Base-by-base conservation (phyloP, 2,888 invertebrate genomes). In the Drosophila peninsularis region DNA sequence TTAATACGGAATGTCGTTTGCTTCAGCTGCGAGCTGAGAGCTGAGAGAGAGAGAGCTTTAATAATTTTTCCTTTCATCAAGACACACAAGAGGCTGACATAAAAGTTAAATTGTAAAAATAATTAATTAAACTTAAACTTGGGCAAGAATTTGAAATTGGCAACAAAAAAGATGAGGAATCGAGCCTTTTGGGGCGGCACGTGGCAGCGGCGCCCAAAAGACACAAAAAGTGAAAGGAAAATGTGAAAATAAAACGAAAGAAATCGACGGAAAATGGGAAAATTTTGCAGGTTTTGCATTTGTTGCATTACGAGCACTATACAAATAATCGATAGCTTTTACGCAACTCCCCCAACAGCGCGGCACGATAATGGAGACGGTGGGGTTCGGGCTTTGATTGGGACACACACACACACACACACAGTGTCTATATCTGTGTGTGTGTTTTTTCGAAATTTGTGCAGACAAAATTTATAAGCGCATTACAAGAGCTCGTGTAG, bases 391-490 rank as follows among this genome's bases (percentile, higher is more conserved):
- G 5, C 30, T 30, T 30, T 30, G 30, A 30, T 30, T 30, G 30
- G 30, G 30, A 10, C 17, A 39, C 39, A 39, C 24, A 27, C 45
- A 44, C 44, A 39, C 24, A 27, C 24, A 44, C 44, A 14, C n/a
- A 7, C 52, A 11, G 14, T 36, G 0, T 50, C 5, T n/a, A 24
- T 27, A 0, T 30, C 4, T 27, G 27, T 27, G 37, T 36, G 27
- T 53, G 53, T 27, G 52, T 42, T 45, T 14, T 53, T 52, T 52
- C 63, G 50, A 80, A 86, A 88, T 86, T 89, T 65, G 75, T 70
- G 75, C 81, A 86, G 81, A 86, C 81, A 80, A 89, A 83, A 83
- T 88, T 83, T 86, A 88, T 83, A 83, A 83, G 89, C 89, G 82
- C 82, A 83, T 83, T 88, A 83, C 71, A 77, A 68, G 62, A 68